A percentile compares a stretch with the other conserved stretches of the same genome.
Conservation (phyloP, 2,113 vertebrate species). For the Phyllostomus hastatus region DNA sequence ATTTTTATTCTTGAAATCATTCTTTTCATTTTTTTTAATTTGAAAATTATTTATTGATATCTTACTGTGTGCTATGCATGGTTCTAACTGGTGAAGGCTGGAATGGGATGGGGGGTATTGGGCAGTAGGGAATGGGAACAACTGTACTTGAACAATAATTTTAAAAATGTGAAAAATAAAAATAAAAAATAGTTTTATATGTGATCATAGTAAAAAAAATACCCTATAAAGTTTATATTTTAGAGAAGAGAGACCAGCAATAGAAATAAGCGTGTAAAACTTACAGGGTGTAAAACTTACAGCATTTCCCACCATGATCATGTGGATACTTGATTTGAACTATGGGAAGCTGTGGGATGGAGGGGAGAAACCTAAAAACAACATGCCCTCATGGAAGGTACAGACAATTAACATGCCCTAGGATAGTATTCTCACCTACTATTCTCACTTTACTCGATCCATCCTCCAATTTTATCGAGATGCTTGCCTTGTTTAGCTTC, state of each 20-base stretch:
- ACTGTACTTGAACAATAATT: too few species aligned
- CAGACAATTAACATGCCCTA: not conserved
- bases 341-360: rapidly evolving
- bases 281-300: not conserved
- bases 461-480: not conserved
- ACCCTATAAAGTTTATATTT: not conserved
- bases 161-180: not conserved
- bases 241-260: not conserved
- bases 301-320: not conserved
- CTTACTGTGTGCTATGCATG: not conserved
- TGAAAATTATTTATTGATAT: not conserved
- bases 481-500: not conserved
- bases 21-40: not conserved
- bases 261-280: not conserved
- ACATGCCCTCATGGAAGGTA: not conserved
- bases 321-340: not conserved
- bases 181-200: too few species aligned
- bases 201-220: too few species aligned
- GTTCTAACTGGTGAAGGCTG: not conserved
- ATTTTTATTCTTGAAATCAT: not conserved
- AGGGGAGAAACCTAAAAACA: not conserved
- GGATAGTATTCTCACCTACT: not conserved
- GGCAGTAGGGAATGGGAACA: too few species aligned
- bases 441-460: not conserved
- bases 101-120: too few species aligned